Base-by-base conservation (phyloP, 2,888 invertebrate genomes). In the Tinea semifulvella region DNA sequence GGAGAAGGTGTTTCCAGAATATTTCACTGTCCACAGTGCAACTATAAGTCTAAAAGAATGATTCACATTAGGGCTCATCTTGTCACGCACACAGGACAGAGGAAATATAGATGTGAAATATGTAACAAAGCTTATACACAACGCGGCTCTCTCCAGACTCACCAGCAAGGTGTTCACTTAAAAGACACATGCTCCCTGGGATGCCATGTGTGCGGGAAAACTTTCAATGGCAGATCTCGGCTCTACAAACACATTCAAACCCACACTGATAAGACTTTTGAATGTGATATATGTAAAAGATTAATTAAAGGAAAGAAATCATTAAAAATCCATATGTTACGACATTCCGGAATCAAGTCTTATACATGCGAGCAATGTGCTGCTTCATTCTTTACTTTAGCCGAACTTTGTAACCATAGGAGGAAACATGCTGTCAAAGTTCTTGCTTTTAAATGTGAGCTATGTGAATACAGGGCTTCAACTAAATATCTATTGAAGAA, bases 351-450 rank as follows among this genome's bases (percentile, higher is more conserved):
- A 1, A 50, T 64, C 0, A 73, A 67, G 47, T 54, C 61, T 0
- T 71, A 50, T 45, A 59, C 69, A 0, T 77, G 77, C 55, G 76
- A 76, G 43, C 54, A 54, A 10, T 79, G 77, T 51, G 67, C 70
- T 0, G 57, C 63, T 4, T 57, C 67, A 13, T 77, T 71, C 46
- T 73, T 54, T 42, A 69, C 72, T 0, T 40, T 53, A 1, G 54
- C 62, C 1, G 76, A 75, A 48, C 55, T 79, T 0, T 60, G 61
- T 6, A 72, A 68, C 36, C 77, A 77, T 40, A 63, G 53, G 7
- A 20, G 22, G 19, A 22, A 16, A 13, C 43, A 43, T 19, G 2
- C 27, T n/a, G 11, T n/a, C 3, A 43, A 43, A 31, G 43, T 25
- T 5, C 17, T 26, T 8, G n/a, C n/a, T 5, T 16, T 18, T n/a